Base-by-base conservation (phyloP, 1,140 invertebrate species). In the Pteromalus puparum region DNA sequence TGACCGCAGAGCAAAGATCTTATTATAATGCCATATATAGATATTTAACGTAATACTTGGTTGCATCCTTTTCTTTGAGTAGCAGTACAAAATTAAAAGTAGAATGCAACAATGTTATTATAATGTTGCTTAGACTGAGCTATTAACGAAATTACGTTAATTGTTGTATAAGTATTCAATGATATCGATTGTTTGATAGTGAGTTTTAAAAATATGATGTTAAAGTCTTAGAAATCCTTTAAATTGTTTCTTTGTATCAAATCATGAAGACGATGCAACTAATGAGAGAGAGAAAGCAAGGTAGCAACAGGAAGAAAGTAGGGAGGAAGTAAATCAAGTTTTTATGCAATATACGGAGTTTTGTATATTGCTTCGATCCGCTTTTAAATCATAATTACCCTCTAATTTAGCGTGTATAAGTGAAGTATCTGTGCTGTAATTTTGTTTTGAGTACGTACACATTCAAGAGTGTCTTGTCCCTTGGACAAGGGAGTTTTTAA, bases 31-130 rank as follows among this genome's bases (percentile, higher is more conserved):
- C 73, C 79, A 77, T 82, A 85, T 82, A 77, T 76, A 81, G 46
- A 81, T 81, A 72, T 77, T 81, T 74, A 46, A 85, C 68, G 24
- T 85, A 73, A 76, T 38, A 68, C 42, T 85, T 85, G 72, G 67
- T 85, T 85, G 84, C 84, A 85, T 81, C 84, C 28, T 85, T 81
- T 82, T 85, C 34, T 81, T 85, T 82, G 13, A 48, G 65, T 85
- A 85, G 83, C 28, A 68, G 67, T 79, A 85, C 78, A 76, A 85
- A 85, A 81, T 81, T 85, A 76, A 84, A 85, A 70, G 79, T 85
- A 82, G 84, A 85, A 68, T 67, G 79, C 79, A 85, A 85, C 79
- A 82, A 77, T 82, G 65, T 82, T 81, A 82, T 81, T 48, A 30
- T 77, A 72, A 82, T 72, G 79, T 77, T 85, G 84, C 79, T 85